Percentiles rank a stretch among this genome's conserved stretches.
These are phyloP conservation scores for Nycticorax nycticorax DNA, from an alignment of 2,113 vertebrate species.

Conservation along the genomic window DNA sequence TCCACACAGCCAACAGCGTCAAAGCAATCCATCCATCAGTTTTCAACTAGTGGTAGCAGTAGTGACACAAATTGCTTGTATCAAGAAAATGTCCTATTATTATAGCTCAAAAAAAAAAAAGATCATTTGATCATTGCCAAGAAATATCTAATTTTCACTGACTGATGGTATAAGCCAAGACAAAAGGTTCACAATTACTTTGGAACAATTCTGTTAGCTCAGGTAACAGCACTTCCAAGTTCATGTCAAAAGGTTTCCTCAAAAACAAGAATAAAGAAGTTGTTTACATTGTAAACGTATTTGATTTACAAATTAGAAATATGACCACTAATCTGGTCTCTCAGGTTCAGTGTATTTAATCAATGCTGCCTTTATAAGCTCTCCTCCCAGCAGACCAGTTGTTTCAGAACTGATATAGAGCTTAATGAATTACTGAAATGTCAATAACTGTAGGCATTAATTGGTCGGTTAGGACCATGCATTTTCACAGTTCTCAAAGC, in stretches of 20 bases:
- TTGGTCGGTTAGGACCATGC: not conserved
- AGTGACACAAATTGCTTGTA: not conserved
- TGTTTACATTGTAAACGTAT: not conserved
- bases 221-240: not conserved
- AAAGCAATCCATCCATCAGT: not conserved
- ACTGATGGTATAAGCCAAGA: not conserved
- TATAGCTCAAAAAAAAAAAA: not conserved
- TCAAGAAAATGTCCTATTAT: not conserved
- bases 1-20: not conserved
- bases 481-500: not conserved
- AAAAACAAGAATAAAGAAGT: not conserved
- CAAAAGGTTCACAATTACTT: not conserved
- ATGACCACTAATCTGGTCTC: not conserved
- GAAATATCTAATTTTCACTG: not conserved
- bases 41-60: not conserved
- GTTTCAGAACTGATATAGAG: not conserved
- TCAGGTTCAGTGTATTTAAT: not conserved
- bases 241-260: not conserved
- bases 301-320: not conserved
- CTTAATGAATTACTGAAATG: not conserved
- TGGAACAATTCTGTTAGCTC: not conserved
- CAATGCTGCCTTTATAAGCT: not conserved
- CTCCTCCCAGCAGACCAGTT: not conserved
- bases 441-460: not conserved
- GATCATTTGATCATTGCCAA: not conserved